phyloP scores from a whole-genome alignment of 2,113 vertebrate species.

The Mobula birostris region DNA sequence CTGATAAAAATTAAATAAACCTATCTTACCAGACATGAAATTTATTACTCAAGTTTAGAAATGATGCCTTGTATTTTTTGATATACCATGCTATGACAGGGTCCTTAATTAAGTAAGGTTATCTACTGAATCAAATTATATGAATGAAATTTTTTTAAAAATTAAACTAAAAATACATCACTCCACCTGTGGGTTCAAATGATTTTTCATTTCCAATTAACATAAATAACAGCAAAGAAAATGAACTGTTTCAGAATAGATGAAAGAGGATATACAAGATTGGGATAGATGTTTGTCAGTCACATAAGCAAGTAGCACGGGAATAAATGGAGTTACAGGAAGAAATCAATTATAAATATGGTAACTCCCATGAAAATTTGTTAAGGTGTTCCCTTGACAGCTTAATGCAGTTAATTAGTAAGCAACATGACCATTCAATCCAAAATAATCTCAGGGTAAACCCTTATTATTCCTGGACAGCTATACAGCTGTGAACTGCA shows the following conservation, averaged over 20 bases:
- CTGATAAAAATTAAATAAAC: constrained; percentile 19
- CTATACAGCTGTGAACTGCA: neutral
- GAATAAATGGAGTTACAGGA: neutral
- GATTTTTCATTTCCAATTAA: neutral
- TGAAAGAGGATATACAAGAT: neutral
- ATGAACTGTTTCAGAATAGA: constrained; percentile 2
- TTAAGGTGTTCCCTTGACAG: neutral
- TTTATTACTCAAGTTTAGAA: constrained; percentile 5
- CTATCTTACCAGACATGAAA: neutral
- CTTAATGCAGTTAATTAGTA: neutral
- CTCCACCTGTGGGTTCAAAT: no score
- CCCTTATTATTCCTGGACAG: neutral
- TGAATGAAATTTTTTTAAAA: neutral
- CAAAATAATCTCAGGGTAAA: neutral
- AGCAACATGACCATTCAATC: neutral
- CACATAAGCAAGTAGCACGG: neutral
- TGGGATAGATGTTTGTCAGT: neutral
- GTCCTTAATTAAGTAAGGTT: neutral
- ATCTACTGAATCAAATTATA: neutral
- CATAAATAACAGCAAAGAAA: constrained; percentile 16
- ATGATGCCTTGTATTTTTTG: neutral
- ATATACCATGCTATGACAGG: neutral
- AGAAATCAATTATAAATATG: neutral
- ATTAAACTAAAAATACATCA: neutral
- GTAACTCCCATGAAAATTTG: neutral